Base-by-base conservation (phyloP, 2,113 vertebrate species). In the Addax nasomaculatus region DNA sequence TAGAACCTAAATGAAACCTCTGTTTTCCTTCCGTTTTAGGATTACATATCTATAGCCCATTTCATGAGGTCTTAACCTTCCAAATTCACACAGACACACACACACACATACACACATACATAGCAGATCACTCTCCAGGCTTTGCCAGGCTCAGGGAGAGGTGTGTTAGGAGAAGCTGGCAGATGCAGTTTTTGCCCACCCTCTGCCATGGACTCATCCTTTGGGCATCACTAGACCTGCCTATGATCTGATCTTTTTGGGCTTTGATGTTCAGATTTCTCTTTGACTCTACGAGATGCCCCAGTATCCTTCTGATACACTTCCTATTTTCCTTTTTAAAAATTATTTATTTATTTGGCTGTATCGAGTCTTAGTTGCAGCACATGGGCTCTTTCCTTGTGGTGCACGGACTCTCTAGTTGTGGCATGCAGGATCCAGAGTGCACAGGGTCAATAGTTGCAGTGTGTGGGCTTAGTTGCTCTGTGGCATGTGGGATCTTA, bases 71-170 rank as follows among this genome's bases (percentile, higher is more conserved):
- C 29, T 86, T 51, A 7, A 9, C 29, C 12, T 36, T 84, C 80
- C 29, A 49, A 58, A 6, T 0, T 30, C 58, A 36, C 14, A 15
- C 2, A 17, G 1, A 17, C 5, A n/a, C 9, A n/a, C 43, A 79
- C 0, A 9, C 6, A 14, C 6, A 30, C 8, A 7, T 2, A 5
- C 33, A 55, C 1, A 57, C 14, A 39, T 1, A 70, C 10, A 2
- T 13, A 39, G 36, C 4, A 16, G 57, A 30, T 47, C 19, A 29
- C 70, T 25, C 51, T 43, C 23, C 21, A 1, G 2, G 45, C 15
- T 39, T 53, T 3, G 9, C 25, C 57, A 64, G 45, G 27, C 49
- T 27, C n/a, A 11, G 45, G 33, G 45, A 60, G 39, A 76, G 8
- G 2, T 33, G 1, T 29, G 45, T 33, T 11, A 12, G 57, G 14